phyloP scores from a whole-genome alignment of 2,888 invertebrate genomes.

The Chalcosyrphus nemorum region DNA sequence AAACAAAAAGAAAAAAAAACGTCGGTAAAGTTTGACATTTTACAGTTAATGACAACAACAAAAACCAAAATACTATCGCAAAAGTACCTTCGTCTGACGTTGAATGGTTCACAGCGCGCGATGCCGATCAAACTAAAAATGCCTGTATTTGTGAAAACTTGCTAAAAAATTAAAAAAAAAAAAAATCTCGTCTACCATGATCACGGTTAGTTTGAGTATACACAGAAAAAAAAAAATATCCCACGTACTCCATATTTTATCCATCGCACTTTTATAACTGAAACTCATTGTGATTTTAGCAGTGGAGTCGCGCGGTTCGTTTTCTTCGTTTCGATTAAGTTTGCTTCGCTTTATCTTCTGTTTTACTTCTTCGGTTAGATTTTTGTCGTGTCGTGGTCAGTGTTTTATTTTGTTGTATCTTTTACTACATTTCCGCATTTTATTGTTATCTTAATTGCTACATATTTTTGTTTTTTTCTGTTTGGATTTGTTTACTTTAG shows the following conservation, averaged over 20 bases:
- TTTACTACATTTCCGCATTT: conserved; percentile 8
- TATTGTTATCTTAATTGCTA: conserved; percentile 1
- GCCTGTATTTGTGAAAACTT: conserved; percentile 25
- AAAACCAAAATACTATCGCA: background rate
- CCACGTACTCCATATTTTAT: conserved; percentile 76
- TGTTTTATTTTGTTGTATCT: conserved; percentile 2
- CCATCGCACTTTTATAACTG: conserved; percentile 78
- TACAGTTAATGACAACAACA: background rate
- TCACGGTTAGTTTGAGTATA: conserved; percentile 42
- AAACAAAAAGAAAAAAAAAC: too few species aligned
- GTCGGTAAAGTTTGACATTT: conserved; percentile 15
- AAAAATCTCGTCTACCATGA: conserved; percentile 53
- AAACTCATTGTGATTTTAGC: conserved; percentile 80
- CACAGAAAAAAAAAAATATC: conserved; percentile 49
- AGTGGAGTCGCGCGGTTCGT: conserved; percentile 77
- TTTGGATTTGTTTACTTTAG: background rate
- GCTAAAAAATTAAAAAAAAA: conserved; percentile 31
- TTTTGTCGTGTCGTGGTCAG: conserved; percentile 30
- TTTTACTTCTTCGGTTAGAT: conserved; percentile 8
- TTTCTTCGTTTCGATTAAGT: conserved; percentile 31
- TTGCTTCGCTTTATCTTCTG: conserved; percentile 9
- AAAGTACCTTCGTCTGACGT: too few species aligned
- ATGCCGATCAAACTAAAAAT: conserved; percentile 3
- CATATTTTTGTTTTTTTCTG: background rate
- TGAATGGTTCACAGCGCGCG: too few species aligned